Conservation (phyloP, 2,113 vertebrate species). For the Myiozetetes cayanensis region DNA sequence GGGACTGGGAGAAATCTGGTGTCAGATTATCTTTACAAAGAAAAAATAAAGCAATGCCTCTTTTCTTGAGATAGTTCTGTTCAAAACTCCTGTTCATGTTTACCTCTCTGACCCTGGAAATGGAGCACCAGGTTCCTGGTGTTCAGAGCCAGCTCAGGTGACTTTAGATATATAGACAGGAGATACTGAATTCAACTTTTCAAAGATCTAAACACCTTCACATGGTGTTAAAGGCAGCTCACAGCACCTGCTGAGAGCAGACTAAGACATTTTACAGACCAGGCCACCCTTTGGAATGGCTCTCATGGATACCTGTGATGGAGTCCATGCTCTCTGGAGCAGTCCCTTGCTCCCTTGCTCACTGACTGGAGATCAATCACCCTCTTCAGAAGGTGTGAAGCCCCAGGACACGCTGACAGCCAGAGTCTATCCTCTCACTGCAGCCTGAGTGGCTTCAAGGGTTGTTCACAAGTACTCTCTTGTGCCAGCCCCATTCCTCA, state of each 20-base stretch:
- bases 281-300: neutral
- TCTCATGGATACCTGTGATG: neutral
- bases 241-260: neutral
- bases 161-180: neutral
- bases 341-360: neutral
- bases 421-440: neutral
- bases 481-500: accelerated
- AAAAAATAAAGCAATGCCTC: neutral
- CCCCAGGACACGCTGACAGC: neutral
- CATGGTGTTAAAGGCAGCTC: neutral
- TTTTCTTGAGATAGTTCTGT: neutral
- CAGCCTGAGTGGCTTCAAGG: neutral
- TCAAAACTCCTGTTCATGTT: neutral
- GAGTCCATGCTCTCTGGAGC: neutral
- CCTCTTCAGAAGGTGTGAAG: neutral
- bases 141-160: neutral
- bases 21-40: neutral
- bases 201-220: neutral
- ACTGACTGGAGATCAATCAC: neutral
- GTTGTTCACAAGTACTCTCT: accelerated
- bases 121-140: neutral
- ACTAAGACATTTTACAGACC: neutral
- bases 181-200: neutral
- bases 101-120: neutral
- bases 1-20: neutral